Conservation (phyloP, 2,113 vertebrate species). For the Rhombomys opimus region DNA sequence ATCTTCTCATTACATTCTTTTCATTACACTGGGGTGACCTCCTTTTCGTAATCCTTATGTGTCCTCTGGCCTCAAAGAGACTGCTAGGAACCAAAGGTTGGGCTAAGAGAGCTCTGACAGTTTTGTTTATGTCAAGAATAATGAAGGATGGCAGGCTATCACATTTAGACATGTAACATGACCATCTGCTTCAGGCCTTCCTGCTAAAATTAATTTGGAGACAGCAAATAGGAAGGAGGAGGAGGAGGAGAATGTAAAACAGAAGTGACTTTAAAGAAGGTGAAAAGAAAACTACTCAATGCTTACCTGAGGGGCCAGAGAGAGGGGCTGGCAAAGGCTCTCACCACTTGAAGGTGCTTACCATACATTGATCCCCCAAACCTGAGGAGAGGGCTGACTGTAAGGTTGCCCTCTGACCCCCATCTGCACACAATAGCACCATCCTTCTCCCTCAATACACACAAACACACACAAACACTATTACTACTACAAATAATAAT, state of each 20-base stretch:
- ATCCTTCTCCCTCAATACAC: not conserved
- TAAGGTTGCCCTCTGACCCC: not conserved
- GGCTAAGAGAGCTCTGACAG: constrained; percentile 65
- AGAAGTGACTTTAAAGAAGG: not conserved
- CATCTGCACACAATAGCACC: rapidly evolving
- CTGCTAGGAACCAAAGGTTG: constrained; percentile 46
- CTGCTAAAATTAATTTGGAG: constrained; percentile 77
- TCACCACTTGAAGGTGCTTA: not conserved
- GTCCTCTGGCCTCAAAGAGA: constrained; percentile 32
- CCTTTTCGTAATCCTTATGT: constrained; percentile 44
- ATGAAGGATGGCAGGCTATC: constrained; percentile 75
- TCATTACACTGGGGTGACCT: constrained; percentile 8
- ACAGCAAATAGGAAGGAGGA: constrained; percentile 36
- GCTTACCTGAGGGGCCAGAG: not conserved
- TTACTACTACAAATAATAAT: not conserved
- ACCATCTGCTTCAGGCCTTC: constrained; percentile 71
- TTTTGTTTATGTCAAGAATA: constrained; percentile 76
- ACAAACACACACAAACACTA: not conserved
- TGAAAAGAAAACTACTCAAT: not conserved
- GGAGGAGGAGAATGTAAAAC: not conserved
- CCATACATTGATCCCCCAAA: too few species aligned
- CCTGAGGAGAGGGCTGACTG: not conserved
- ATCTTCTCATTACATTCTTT: constrained; percentile 15
- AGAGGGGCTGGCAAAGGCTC: not conserved
- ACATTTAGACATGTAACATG: constrained; percentile 72